A percentile compares a stretch with the other conserved stretches of the same genome.
These are phyloP conservation scores for Buphagus erythrorhynchus DNA, from an alignment of 2,797 vertebrate species.

Conservation along the genomic window DNA sequence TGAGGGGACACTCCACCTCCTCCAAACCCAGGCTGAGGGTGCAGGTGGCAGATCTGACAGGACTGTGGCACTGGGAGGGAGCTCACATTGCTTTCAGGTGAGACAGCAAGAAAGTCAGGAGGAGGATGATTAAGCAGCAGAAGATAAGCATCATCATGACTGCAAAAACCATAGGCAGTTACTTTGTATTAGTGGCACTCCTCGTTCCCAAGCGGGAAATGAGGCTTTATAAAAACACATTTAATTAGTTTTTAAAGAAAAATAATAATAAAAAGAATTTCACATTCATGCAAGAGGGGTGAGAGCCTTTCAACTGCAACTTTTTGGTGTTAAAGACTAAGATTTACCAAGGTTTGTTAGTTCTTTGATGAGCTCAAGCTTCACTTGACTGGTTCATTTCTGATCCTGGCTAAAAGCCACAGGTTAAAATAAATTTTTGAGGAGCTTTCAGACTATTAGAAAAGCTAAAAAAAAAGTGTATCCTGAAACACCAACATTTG, in stretches of 20 bases:
- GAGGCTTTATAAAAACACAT: fast-evolving
- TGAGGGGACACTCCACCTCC: background rate
- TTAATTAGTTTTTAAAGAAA: background rate
- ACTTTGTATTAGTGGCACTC: background rate
- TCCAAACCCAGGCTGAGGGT: background rate
- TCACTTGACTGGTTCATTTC: background rate
- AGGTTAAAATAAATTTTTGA: background rate
- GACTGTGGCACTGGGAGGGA: background rate
- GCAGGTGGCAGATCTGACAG: background rate
- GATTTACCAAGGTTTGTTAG: background rate
- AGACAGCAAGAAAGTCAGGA: background rate
- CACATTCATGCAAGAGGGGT: background rate
- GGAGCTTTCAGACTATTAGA: background rate
- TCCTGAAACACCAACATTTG: background rate
- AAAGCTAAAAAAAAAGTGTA: background rate
- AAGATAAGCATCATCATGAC: background rate
- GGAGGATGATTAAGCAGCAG: background rate
- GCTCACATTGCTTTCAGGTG: background rate
- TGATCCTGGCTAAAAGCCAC: background rate
- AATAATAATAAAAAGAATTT: background rate
- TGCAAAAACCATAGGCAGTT: background rate
- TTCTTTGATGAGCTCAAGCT: background rate
- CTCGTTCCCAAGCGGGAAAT: fast-evolving
- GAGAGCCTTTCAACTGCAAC: background rate
- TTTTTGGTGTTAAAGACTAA: background rate